These are phyloP conservation scores for Drosophila sucinea DNA, from an alignment of 1,140 invertebrate species.

Conservation along the genomic window DNA sequence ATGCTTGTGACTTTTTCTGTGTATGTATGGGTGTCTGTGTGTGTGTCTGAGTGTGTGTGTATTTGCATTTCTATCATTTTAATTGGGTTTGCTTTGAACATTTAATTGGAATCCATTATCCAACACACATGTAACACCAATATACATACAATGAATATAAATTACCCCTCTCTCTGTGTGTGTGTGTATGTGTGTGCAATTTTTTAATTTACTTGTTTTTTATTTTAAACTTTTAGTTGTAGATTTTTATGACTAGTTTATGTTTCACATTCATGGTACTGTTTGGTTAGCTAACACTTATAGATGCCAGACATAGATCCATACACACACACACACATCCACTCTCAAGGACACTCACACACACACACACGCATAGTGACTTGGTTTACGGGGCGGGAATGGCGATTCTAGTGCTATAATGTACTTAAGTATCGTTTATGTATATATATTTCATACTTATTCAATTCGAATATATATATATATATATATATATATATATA, in stretches of 20 bases:
- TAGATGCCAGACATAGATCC: neutral
- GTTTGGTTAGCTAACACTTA: conserved; percentile 20
- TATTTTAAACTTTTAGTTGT: conserved; percentile 49
- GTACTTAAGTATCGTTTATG: conserved; percentile 3
- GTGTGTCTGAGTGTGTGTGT: conserved; percentile 1
- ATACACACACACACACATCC: neutral
- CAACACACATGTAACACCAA: conserved; percentile 63
- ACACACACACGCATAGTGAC: conserved; percentile 3
- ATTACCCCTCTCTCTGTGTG: conserved; percentile 23
- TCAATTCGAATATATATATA: conserved; percentile 13
- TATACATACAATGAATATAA: conserved; percentile 48
- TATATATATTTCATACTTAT: conserved; percentile 10
- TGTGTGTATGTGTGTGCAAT: neutral
- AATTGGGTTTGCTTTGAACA: conserved; percentile 74
- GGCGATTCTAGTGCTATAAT: neutral
- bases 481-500: conserved; percentile 31
- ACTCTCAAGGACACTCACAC: conserved; percentile 1
- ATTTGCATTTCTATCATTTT: conserved; percentile 55
- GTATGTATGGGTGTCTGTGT: conserved; percentile 31
- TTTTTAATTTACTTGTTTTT: conserved; percentile 47
- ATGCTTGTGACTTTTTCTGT: conserved; percentile 10
- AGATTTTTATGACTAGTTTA: conserved; percentile 36
- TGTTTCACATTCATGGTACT: conserved; percentile 57
- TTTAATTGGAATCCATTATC: conserved; percentile 70
- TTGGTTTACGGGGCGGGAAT: conserved; percentile 9